These are phyloP conservation scores for Glossophaga mutica DNA, from an alignment of 2,797 vertebrate genomes.

Conservation along the genomic window DNA sequence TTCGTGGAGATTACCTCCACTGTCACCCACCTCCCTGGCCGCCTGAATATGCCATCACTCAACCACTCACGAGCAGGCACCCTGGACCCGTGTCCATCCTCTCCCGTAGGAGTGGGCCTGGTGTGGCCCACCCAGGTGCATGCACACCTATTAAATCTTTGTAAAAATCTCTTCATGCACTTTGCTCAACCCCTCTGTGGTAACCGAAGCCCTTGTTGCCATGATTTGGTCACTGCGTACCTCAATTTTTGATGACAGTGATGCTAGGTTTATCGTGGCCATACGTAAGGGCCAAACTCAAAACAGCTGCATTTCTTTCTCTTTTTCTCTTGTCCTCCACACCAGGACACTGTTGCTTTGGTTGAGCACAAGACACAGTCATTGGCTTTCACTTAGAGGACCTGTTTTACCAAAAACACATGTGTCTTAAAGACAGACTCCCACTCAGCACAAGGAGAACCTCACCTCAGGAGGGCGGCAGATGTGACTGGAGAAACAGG, in stretches of 20 bases:
- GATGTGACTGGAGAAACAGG: not conserved
- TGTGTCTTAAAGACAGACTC: not conserved
- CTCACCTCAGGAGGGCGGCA: not conserved
- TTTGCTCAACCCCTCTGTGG: not conserved
- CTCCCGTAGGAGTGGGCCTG: not conserved
- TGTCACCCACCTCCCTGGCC: not conserved
- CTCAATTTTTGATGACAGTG: not conserved
- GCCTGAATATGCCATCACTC: not conserved
- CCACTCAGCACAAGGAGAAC: not conserved
- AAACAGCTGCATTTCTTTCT: not conserved
- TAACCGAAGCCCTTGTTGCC: not conserved
- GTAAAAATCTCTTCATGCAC: not conserved
- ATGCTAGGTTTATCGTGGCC: not conserved
- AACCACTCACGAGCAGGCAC: not conserved
- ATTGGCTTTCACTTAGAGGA: not conserved
- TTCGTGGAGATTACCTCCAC: not conserved
- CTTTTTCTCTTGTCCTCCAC: not conserved
- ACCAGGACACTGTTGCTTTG: not conserved
- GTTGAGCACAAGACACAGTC: not conserved
- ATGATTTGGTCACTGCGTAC: not conserved
- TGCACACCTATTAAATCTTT: not conserved
- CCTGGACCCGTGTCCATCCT: not conserved
- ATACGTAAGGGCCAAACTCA: not conserved
- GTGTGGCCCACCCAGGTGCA: not conserved
- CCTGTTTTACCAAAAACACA: not conserved